Percentiles rank a stretch among this genome's conserved stretches.
Evolutionary conservation across 2,888 invertebrate genomes (phyloP).

Genomic region (Esperia sulphurella): DNA sequence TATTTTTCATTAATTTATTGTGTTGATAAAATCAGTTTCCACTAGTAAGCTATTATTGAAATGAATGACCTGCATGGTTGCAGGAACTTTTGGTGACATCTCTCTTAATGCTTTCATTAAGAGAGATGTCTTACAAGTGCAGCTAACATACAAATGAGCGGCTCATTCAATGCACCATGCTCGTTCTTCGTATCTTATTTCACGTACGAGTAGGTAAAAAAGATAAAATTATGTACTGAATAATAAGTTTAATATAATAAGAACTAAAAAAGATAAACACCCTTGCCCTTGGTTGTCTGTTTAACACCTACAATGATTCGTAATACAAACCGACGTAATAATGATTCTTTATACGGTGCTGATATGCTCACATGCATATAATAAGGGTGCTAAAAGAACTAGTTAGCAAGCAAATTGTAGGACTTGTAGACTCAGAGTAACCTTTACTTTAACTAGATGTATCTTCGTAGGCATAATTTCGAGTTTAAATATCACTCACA

Average conservation of each 20-base stretch:
- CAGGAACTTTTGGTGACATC: no score
- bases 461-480: background rate
- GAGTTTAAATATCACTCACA: background rate
- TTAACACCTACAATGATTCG: constrained; percentile 59
- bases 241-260: background rate
- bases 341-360: constrained; percentile 68
- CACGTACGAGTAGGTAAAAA: background rate
- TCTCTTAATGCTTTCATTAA: background rate
- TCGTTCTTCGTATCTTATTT: background rate
- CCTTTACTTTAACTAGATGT: background rate
- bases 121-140: background rate
- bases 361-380: constrained; percentile 54
- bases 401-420: constrained; percentile 41
- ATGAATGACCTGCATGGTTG: background rate
- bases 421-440: constrained; percentile 17
- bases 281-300: constrained; percentile 55
- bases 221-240: no score
- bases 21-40: no score
- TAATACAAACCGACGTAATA: constrained; percentile 57
- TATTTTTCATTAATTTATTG: no score
- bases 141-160: background rate
- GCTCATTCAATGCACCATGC: background rate
- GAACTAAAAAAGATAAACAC: background rate
- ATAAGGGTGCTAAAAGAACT: constrained; percentile 53
- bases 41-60: no score